Base-by-base conservation (phyloP, 1,140 invertebrate species). In the Drosophila dunni region DNA sequence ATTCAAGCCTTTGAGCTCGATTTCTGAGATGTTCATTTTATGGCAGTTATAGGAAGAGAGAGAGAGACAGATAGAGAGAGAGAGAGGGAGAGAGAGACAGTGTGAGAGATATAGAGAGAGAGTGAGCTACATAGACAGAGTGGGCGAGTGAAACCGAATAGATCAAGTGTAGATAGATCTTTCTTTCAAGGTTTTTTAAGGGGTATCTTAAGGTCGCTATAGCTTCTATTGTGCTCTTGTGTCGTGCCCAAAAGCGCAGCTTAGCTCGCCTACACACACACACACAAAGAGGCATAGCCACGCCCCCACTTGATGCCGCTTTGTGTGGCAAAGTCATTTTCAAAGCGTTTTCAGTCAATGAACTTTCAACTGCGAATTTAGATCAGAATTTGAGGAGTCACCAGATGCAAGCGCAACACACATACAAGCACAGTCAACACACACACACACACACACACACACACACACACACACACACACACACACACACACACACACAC, bases 271-370 rank as follows among this genome's bases (percentile, higher is more conserved):
- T 17, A 38, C 36, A 20, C 51, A 34, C 42, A 61, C 58, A 46
- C 58, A 36, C 29, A 46, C 48, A 64, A n/a, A n/a, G 34, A 17
- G 33, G 15, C 13, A 8, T 20, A 17, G 68, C 40, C 60, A 70
- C 68, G 45, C 68, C 61, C 40, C 45, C 40, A 20, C 15, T 44
- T 54, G 50, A 42, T 44, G 60, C 42, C 42, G 29, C 69, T 67
- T 67, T 75, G 66, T 75, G 46, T 70, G 72, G 44, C 58, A 63
- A 70, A 72, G 51, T 61, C 56, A 57, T 62, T 66, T 61, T 34
- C 11, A 45, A 24, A 24, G 34, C 57, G 13, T 13, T 24, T 53
- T 56, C 64, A 74, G 71, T 74, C 71, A 74, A 62, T 38, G 75
- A 75, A 78, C 75, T 78, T 54, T 64, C 44, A 29, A 29, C 45